Base-by-base conservation (phyloP, 2,888 invertebrate species). In the Trachelus troglodyta region DNA sequence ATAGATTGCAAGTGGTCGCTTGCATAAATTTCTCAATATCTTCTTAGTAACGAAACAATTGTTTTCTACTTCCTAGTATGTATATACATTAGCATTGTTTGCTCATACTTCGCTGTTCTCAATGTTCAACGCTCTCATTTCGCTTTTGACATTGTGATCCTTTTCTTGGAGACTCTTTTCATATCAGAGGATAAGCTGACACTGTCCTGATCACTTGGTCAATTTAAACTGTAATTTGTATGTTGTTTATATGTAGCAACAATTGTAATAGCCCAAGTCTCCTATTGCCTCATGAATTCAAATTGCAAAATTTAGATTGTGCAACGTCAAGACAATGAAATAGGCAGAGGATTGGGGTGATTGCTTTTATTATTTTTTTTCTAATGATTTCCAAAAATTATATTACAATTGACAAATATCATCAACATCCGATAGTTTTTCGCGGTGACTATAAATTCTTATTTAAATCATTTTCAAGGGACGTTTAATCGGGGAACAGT, bases 21-120 rank as follows among this genome's bases (percentile, higher is more conserved):
- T 9, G 34, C 6, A 74, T n/a, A 1, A 76, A 77, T 80, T 76
- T 76, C 79, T 80, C 75, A 81, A 81, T 79, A 76, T 78, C 77
- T 80, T 81, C 81, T 76, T 69, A 75, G 81, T 82, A 81, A 81
- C 73, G 35, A 80, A 56, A 75, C 77, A 74, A 74, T 74, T 34
- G 31, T 31, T 71, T 34, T 31, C 12, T 71, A 11, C 11, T 71
- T 71, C 71, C 71, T 23, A n/a, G 71, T 15, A 30, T 71, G 23
- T 56, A 23, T 23, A 56, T 23, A 56, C 23, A 56, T 56, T 56
- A 23, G 23, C 56, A 23, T 56, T 23, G 40, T 56, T 23, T 56
- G 23, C 23, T 56, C 9, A 23, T 56, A 56, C 23, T 9, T 23
- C 23, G 56, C 15, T 56, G 56, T 56, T 56, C 23, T 56, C 56